Evolutionary conservation across 2,113 vertebrate species (phyloP).

Genomic region (Dolichallabes microphthalmus): DNA sequence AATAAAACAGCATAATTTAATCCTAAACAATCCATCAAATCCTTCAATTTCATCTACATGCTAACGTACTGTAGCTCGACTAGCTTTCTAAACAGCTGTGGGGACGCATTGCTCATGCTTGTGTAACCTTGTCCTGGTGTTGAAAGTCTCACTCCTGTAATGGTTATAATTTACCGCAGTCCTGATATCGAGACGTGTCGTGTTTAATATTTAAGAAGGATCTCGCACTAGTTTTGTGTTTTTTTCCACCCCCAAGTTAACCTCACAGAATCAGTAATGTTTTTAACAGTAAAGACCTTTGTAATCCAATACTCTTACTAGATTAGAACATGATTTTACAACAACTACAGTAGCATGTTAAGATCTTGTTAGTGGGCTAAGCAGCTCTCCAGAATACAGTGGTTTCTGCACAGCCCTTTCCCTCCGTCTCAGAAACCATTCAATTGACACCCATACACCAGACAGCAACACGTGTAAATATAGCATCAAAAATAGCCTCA

Average conservation of each 20-base stretch:
- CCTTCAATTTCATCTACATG: neutral
- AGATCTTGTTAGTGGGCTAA: neutral
- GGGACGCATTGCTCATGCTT: neutral
- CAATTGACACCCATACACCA: conserved; percentile 20
- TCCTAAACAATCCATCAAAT: no score
- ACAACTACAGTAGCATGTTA: neutral
- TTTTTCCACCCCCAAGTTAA: neutral
- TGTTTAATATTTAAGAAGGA: conserved; percentile 23
- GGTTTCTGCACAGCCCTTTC: conserved; percentile 18
- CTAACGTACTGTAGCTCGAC: neutral
- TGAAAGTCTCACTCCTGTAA: neutral
- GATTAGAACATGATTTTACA: neutral
- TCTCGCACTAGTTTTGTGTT: neutral
- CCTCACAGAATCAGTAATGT: conserved; percentile 1
- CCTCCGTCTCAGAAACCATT: conserved; percentile 31
- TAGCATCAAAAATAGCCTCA: conserved; percentile 38
- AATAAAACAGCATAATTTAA: neutral
- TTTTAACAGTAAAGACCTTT: neutral
- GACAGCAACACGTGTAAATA: conserved; percentile 8
- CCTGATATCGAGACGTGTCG: neutral
- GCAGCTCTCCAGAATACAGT: neutral
- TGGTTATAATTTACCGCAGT: neutral
- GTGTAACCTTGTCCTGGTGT: neutral
- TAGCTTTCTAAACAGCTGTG: neutral
- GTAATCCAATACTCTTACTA: neutral